Conservation (phyloP, 2,888 invertebrate species). For the Rotaria sp. region DNA sequence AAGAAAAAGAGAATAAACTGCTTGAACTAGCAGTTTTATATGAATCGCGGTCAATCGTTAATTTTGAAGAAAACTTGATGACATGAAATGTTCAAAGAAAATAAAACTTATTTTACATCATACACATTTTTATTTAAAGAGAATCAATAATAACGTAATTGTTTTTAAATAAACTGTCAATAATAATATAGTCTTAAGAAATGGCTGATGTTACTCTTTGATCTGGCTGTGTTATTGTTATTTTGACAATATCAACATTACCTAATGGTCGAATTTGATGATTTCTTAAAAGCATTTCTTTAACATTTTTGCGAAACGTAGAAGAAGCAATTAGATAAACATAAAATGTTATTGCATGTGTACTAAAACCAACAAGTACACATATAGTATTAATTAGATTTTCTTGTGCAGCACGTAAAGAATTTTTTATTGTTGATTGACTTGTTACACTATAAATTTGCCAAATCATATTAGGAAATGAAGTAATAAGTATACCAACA, state of each 20-base stretch:
- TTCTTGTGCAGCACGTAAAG: not conserved
- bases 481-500: not conserved
- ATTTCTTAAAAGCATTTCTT: not conserved
- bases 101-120: too few species aligned
- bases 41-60: too few species aligned
- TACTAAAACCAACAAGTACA: not conserved
- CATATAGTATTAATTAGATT: not conserved
- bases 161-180: too few species aligned
- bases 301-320: not conserved
- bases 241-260: not conserved
- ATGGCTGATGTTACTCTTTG: not conserved
- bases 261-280: not conserved
- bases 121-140: too few species aligned
- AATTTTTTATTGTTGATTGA: not conserved
- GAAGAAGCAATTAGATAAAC: not conserved
- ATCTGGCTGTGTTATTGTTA: not conserved
- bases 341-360: not conserved
- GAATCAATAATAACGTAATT: too few species aligned
- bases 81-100: too few species aligned
- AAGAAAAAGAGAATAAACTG: too few species aligned
- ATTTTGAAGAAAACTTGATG: too few species aligned
- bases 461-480: not conserved
- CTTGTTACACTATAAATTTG: not conserved
- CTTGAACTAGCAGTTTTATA: too few species aligned
- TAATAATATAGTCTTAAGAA: not conserved